Evolutionary conservation across 1,140 invertebrate genomes (phyloP), one percentile per base, ranked within the genome.

Genomic region (Drosophila mayri): DNA sequence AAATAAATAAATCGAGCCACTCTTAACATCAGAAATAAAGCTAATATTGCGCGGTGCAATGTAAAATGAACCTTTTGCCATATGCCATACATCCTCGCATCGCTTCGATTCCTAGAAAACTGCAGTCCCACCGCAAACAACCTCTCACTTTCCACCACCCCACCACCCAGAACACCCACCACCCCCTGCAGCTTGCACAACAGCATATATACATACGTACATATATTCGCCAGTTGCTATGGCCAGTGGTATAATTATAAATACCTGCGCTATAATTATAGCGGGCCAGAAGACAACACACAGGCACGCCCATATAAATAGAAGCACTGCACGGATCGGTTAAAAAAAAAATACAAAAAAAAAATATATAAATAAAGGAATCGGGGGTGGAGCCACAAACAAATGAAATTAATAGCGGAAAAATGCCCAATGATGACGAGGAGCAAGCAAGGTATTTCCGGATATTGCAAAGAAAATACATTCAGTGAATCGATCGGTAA

Each of bases 261-360:
- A 79, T 67, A 65, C 65, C 72, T 80, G 76, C 63, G 84, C 72
- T 87, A 87, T 83, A 88, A 87, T 88, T 87, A 85, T 86, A 83
- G 77, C 75, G 43, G 70, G 70, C 40, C 83, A 74, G 64, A 83
- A 87, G 60, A 88, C 79, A 81, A 61, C 81, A 76, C 70, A 88
- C 67, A 70, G 72, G 35, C 76, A 77, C 81, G 81, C 79, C 76
- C 76, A 79, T 87, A 88, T 68, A 88, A 87, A 88, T 87, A 83
- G 84, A 74, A 55, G 25, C 65, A 43, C 18, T 30, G 28, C 35
- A 32, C 40, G 18, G 47, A 28, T 68, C 46, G 62, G 62, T 25
- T 64, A 49, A 64, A 44, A 9, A 44, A 9, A 40, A 65, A 41
- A 20, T 41, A 41, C 8, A 52, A 28, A 10, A 46, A n/a, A 7